These are phyloP conservation scores for Galaxias olidus DNA, from an alignment of 2,797 vertebrate species.

Conservation along the genomic window DNA sequence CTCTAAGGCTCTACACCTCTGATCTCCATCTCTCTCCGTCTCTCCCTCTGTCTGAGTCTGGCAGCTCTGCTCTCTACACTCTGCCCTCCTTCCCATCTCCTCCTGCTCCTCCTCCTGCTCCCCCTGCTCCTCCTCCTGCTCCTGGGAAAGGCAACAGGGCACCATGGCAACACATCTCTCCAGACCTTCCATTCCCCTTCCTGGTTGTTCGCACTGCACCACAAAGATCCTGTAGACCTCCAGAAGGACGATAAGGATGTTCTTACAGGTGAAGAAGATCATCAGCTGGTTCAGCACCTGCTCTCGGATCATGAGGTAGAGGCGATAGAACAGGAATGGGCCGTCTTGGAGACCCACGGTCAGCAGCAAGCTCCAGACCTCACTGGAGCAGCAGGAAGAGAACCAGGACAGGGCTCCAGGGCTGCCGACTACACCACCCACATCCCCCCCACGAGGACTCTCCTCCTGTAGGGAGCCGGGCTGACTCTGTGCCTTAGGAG, in stretches of 20 bases:
- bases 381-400: constrained; percentile 66
- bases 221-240: constrained; percentile 76
- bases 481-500: constrained; percentile 19
- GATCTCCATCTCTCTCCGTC: constrained; percentile 19
- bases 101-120: constrained; percentile 7
- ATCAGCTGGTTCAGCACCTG: constrained; percentile 76
- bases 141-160: constrained; percentile 21
- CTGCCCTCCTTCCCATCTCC: neutral
- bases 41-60: too few relatives aligned
- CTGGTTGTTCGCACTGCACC: constrained; percentile 63
- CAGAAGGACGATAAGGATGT: constrained; percentile 76
- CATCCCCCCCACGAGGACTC: neutral
- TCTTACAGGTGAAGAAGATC: constrained; percentile 82
- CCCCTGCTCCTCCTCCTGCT: neutral
- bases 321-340: constrained; percentile 75
- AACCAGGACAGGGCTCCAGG: neutral
- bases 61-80: neutral
- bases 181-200: neutral
- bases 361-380: constrained; percentile 75
- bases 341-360: constrained; percentile 76
- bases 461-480: constrained; percentile 1
- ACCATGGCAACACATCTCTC: constrained; percentile 26
- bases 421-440: neutral
- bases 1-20: constrained; percentile 40
- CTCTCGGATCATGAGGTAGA: constrained; percentile 74